These are phyloP conservation scores for Rhorus exstirpatorius DNA, from an alignment of 2,888 invertebrate species.

Conservation along the genomic window DNA sequence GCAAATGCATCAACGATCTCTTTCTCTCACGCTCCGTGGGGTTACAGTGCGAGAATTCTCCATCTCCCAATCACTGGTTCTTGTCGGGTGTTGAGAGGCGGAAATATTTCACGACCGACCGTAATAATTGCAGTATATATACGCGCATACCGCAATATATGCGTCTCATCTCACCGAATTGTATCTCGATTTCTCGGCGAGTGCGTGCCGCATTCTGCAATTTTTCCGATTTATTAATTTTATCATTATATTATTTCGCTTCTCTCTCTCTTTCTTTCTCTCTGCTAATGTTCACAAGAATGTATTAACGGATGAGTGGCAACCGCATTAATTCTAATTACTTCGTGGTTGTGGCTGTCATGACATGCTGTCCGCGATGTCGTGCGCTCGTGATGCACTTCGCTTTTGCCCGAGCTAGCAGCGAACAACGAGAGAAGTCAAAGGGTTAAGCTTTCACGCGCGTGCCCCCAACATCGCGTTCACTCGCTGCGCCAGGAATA, in stretches of 20 bases:
- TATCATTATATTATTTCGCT: conserved; percentile 9
- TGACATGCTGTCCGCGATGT: conserved; percentile 61
- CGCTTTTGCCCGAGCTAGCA: conserved; percentile 22
- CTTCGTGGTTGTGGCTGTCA: conserved; percentile 59
- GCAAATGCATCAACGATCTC: conserved; percentile 46
- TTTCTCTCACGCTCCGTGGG: conserved; percentile 32
- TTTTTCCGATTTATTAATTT: conserved; percentile 15
- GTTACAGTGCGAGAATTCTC: conserved; percentile 32
- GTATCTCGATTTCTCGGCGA: conserved; percentile 59
- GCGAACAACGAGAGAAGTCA: neutral
- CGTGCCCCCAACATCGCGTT: conserved; percentile 63
- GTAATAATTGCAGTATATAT: conserved; percentile 59
- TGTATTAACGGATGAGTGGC: conserved; percentile 73
- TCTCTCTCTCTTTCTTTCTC: neutral
- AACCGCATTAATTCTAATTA: conserved; percentile 78
- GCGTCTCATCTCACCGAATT: conserved; percentile 48
- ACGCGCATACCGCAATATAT: conserved; percentile 13
- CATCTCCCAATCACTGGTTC: conserved; percentile 15
- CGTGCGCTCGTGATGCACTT: conserved; percentile 32
- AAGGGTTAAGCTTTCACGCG: conserved; percentile 71
- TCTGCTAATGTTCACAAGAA: neutral
- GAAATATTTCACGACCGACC: conserved; percentile 62
- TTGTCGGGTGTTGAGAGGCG: conserved; percentile 60
- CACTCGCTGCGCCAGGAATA: conserved; percentile 51
- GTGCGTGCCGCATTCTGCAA: conserved; percentile 15